Evolutionary conservation across 2,113 vertebrate species (phyloP), one percentile per base, ranked within the genome.

Genomic region (Thomomys bottae): DNA sequence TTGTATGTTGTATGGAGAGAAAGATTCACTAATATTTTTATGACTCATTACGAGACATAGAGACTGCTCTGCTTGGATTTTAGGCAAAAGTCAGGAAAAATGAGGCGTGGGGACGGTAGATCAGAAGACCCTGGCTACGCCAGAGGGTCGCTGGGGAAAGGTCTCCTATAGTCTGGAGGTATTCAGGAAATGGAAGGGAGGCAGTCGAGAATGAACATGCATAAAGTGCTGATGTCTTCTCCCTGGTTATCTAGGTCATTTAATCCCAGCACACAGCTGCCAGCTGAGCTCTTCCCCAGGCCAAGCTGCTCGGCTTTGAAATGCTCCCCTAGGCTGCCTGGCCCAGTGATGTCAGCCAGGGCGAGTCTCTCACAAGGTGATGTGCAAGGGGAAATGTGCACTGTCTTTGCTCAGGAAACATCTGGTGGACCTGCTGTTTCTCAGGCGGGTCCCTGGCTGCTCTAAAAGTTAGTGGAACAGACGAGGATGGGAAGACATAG

Each of bases 371-470:
- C 92, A 45, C 96, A 97, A 98, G 97, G 95, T 97, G 97, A 94
- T 96, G 93, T 92, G 93, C 87, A 75, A 97, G 93, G 97, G 98
- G 97, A 98, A 98, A 96, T 77, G 57, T 89, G 91, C 10, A 49
- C 96, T 96, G 92, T 96, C 96, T 97, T 94, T 97, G 96, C 80
- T 97, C 98, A 98, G 98, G 98, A 98, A 98, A 98, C 98, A 98
- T 96, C 98, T 98, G 98, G 94, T 59, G 86, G 95, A 96, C 96
- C 93, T 93, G 95, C 96, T 42, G 95, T 92, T 97, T 95, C 96
- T 97, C 96, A 93, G 87, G 91, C 84, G 71, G 96, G 94, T 89
- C 91, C 84, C 84, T 89, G 49, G 93, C 94, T 93, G 57, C 96
- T 97, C 96, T 95, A 95, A 95, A 96, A 97, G 90, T 97, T 92